These are phyloP conservation scores for Dipodomys spectabilis DNA, from an alignment of 2,113 vertebrate genomes.

Conservation along the genomic window DNA sequence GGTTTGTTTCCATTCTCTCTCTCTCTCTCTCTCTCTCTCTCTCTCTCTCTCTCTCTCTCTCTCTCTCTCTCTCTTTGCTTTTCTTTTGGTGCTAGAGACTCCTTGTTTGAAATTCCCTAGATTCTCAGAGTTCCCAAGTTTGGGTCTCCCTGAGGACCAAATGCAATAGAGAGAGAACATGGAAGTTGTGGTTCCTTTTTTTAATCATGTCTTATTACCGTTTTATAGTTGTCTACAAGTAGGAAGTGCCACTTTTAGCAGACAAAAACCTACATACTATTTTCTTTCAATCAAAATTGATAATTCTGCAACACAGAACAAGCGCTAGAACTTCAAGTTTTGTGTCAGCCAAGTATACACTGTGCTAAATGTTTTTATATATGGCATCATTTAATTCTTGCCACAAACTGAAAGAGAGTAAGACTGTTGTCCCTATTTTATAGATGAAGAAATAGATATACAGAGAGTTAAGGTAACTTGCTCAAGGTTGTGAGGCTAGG, in stretches of 20 bases:
- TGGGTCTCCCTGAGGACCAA: conserved; percentile 14
- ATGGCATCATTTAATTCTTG: conserved; percentile 31
- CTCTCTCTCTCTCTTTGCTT: background rate
- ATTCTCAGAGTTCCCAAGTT: background rate
- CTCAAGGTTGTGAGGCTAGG: background rate
- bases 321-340: background rate
- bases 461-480: background rate
- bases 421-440: background rate
- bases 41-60: too few species aligned
- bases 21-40: too few species aligned
- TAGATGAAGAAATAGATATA: conserved; percentile 38
- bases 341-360: background rate
- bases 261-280: conserved; percentile 36
- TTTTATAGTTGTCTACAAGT: conserved; percentile 43
- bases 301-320: background rate
- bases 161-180: background rate
- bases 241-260: conserved; percentile 38
- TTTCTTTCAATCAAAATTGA: conserved; percentile 5
- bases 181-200: background rate
- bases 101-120: background rate
- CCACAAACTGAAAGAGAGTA: background rate
- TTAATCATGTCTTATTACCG: background rate
- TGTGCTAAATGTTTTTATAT: background rate
- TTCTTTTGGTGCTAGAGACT: background rate
- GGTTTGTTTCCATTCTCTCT: too few species aligned